phyloP scores from a whole-genome alignment of 2,888 invertebrate species.

The Drosophila sordidapex region DNA sequence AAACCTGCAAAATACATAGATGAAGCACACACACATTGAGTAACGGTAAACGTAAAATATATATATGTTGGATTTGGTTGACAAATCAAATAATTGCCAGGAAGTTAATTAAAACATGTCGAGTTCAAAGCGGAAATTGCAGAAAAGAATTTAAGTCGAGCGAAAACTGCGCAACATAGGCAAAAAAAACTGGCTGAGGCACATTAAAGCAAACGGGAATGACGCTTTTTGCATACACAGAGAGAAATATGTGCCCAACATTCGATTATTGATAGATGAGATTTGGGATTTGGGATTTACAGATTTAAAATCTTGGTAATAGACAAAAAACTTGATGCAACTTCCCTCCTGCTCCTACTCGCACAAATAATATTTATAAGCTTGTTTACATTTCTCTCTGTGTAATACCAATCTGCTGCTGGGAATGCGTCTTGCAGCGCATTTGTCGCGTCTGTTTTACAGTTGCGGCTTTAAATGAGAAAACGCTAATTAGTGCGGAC shows the following conservation, averaged over 20 bases:
- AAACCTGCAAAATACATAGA: slow-evolving; percentile 88
- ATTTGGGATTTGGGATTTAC: accelerated
- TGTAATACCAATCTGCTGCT: slow-evolving; percentile 52
- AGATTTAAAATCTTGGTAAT: too few relatives aligned
- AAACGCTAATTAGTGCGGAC: slow-evolving; percentile 77
- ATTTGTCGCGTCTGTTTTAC: slow-evolving; percentile 27
- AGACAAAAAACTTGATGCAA: too few relatives aligned
- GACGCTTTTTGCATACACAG: neutral
- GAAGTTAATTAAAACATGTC: slow-evolving; percentile 68
- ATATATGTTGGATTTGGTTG: slow-evolving; percentile 9
- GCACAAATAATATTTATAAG: neutral
- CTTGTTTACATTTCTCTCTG: neutral
- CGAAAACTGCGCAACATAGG: slow-evolving; percentile 16
- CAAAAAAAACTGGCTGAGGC: slow-evolving; percentile 21
- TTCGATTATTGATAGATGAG: neutral
- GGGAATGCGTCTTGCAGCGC: slow-evolving; percentile 26
- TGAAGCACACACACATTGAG: slow-evolving; percentile 9
- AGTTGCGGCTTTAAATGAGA: slow-evolving; percentile 42
- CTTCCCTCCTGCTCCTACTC: neutral
- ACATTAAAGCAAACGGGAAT: neutral
- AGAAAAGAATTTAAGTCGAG: slow-evolving; percentile 38
- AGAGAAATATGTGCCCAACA: neutral
- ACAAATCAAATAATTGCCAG: slow-evolving; percentile 41
- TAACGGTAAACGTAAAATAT: neutral
- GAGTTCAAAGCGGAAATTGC: slow-evolving; percentile 51